Conservation (phyloP, 2,888 invertebrate species). For the Megalurothrips usitatus region DNA sequence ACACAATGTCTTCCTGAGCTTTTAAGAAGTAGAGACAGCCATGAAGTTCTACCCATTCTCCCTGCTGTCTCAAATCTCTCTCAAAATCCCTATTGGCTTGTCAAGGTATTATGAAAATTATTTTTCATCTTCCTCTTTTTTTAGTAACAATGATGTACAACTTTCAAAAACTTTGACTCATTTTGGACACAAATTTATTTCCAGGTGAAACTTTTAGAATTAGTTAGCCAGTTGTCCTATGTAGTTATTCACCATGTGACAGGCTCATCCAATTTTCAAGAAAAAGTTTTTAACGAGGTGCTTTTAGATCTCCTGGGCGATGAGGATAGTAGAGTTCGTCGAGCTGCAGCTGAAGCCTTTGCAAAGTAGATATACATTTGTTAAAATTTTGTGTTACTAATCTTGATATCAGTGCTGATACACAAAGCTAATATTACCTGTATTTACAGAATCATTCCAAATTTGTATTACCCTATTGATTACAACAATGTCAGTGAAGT, state of each 20-base stretch:
- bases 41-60: slow-evolving; percentile 54
- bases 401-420: background rate
- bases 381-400: background rate
- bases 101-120: slow-evolving; percentile 57
- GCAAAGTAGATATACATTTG: slow-evolving; percentile 49
- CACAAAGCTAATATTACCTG: background rate
- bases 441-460: slow-evolving; percentile 47
- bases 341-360: slow-evolving; percentile 64
- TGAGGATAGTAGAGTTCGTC: slow-evolving; percentile 71
- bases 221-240: slow-evolving; percentile 58
- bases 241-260: slow-evolving; percentile 55
- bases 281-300: slow-evolving; percentile 55
- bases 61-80: slow-evolving; percentile 60
- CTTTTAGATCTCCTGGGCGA: slow-evolving; percentile 64
- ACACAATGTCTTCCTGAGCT: slow-evolving; percentile 56
- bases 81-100: slow-evolving; percentile 77
- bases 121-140: slow-evolving; percentile 37
- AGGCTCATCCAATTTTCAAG: slow-evolving; percentile 53
- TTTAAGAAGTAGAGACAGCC: slow-evolving; percentile 58
- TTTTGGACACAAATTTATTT: too few species aligned
- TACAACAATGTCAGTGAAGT: slow-evolving; percentile 38
- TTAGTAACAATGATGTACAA: background rate
- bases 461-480: slow-evolving; percentile 48
- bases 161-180: background rate
- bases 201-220: slow-evolving; percentile 61